phyloP scores from a whole-genome alignment of 2,888 invertebrate genomes.

The Acrobeloides nanus region DNA sequence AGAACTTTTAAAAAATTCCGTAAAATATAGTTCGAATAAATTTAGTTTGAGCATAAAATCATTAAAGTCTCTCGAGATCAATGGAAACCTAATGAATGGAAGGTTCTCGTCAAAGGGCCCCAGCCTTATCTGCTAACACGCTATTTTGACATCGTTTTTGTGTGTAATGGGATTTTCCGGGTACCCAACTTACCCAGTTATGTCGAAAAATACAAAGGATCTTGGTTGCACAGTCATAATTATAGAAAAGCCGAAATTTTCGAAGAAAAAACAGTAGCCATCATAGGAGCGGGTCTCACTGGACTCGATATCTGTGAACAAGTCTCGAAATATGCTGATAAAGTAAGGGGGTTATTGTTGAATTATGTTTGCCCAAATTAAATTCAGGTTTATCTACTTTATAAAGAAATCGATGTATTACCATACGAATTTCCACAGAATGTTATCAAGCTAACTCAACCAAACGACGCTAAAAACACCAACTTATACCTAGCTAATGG shows the following conservation, averaged over 20 bases:
- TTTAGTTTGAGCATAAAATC: slow-evolving; percentile 29
- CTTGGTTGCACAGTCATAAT: slow-evolving; percentile 72
- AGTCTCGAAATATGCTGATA: slow-evolving; percentile 52
- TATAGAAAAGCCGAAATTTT: slow-evolving; percentile 71
- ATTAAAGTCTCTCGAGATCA: slow-evolving; percentile 23
- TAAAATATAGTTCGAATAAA: slow-evolving; percentile 13
- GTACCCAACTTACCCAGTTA: slow-evolving; percentile 29
- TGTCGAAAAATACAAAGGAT: slow-evolving; percentile 28
- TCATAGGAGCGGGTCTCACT: slow-evolving; percentile 79
- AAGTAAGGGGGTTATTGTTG: too few species aligned
- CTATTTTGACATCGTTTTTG: slow-evolving; percentile 68
- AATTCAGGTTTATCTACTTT: too few species aligned
- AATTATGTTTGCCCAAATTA: too few species aligned
- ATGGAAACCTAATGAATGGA: slow-evolving; percentile 29
- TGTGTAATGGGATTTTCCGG: slow-evolving; percentile 68
- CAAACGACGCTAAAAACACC: slow-evolving; percentile 36
- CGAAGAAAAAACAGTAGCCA: slow-evolving; percentile 64
- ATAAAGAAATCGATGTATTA: too few species aligned
- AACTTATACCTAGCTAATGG: slow-evolving; percentile 28
- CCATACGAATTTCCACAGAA: slow-evolving; percentile 52
- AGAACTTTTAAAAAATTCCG: too few species aligned
- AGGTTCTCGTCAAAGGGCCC: slow-evolving; percentile 21
- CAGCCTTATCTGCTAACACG: slow-evolving; percentile 11
- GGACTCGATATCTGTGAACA: slow-evolving; percentile 71
- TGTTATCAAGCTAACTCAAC: slow-evolving; percentile 46